Conservation (phyloP, 2,113 vertebrate genomes). For the Tenrec ecaudatus region DNA sequence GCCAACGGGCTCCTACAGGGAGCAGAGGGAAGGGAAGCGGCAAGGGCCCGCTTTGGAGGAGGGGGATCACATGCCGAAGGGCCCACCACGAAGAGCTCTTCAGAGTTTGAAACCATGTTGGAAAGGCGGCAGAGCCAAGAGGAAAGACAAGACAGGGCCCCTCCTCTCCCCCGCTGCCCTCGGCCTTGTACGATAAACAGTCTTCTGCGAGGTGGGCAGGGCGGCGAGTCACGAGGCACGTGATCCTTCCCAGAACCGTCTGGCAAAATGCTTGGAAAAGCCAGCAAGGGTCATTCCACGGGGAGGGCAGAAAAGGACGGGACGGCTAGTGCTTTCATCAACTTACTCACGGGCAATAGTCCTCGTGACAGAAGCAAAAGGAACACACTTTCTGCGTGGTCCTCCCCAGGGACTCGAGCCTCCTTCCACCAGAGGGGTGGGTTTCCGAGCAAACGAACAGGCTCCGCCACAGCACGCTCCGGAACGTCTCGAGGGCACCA, state of each 20-base stretch:
- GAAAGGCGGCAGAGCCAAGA: neutral
- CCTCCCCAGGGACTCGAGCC: neutral
- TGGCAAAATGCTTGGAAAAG: neutral
- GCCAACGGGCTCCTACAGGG: neutral
- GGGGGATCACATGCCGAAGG: accelerated
- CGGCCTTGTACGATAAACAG: neutral
- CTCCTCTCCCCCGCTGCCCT: neutral
- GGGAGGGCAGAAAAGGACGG: neutral
- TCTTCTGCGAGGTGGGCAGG: neutral
- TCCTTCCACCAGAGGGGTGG: neutral
- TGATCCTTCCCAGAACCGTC: neutral
- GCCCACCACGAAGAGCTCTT: neutral
- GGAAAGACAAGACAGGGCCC: neutral
- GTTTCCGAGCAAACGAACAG: neutral
- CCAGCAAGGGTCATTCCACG: neutral
- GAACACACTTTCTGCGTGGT: neutral
- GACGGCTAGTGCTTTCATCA: neutral
- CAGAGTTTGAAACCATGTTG: neutral
- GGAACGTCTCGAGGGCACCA: neutral
- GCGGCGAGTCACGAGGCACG: accelerated
- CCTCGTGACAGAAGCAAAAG: neutral
- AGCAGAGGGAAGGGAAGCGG: neutral
- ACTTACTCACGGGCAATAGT: neutral
- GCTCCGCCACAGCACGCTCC: neutral
- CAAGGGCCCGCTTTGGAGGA: neutral